Conservation (phyloP, 2,113 vertebrate species). For the Anhinga anhinga region DNA sequence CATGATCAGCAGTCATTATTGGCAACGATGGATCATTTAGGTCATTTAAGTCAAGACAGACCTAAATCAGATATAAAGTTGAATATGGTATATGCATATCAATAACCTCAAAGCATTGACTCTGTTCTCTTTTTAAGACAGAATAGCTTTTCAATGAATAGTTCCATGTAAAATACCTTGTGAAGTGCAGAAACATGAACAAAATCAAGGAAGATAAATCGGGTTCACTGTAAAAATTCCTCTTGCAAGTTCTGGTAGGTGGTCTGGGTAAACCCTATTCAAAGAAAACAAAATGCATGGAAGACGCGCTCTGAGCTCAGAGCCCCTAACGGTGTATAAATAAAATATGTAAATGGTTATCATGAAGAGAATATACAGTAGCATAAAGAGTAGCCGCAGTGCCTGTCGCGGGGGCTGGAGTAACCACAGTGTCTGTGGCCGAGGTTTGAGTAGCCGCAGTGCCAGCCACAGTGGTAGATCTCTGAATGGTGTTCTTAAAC, state of each 20-base stretch:
- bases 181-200: background rate
- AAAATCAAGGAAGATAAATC: background rate
- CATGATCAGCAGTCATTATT: background rate
- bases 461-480: too few relatives aligned
- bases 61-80: background rate
- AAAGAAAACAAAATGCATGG: background rate
- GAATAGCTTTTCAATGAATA: background rate
- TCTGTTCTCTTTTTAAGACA: background rate
- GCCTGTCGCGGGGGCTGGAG: too few relatives aligned
- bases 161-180: background rate
- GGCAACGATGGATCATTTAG: background rate
- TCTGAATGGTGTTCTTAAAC: too few relatives aligned
- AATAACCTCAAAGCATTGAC: background rate
- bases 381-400: background rate
- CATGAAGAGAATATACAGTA: background rate
- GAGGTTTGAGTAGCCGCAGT: too few relatives aligned
- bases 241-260: background rate
- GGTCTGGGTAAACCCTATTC: background rate
- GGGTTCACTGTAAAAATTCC: background rate
- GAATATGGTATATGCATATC: too few relatives aligned
- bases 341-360: background rate
- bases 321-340: background rate
- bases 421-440: too few relatives aligned
- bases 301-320: background rate
- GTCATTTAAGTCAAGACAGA: background rate